phyloP scores from a whole-genome alignment of 2,113 vertebrate genomes.

The Charina bottae region DNA sequence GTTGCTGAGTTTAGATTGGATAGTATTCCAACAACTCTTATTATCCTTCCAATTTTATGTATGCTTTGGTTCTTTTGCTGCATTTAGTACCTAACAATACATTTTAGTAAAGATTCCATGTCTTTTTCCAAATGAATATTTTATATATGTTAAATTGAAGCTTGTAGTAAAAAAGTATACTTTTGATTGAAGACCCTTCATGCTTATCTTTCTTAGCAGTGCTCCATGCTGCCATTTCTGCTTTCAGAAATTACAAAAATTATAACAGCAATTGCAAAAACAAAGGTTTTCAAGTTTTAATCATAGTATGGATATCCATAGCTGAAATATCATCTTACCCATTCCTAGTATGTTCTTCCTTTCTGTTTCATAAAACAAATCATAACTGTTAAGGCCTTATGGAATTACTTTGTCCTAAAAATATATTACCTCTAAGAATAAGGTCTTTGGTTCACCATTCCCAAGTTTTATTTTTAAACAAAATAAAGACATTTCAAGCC shows the following conservation, averaged over 20 bases:
- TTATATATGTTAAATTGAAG: background rate
- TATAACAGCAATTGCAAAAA: background rate
- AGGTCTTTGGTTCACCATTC: background rate
- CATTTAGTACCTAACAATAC: background rate
- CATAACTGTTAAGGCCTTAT: background rate
- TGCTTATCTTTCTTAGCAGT: background rate
- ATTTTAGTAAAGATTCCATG: background rate
- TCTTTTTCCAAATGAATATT: background rate
- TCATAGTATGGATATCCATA: background rate
- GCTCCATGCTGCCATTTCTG: background rate
- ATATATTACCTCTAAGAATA: background rate
- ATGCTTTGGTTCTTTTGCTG: background rate
- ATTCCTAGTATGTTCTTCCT: background rate
- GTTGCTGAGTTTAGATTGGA: background rate
- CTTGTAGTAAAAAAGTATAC: background rate
- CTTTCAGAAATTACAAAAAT: background rate
- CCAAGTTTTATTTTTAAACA: background rate
- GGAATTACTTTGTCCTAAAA: conserved; percentile 1
- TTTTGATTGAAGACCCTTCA: background rate
- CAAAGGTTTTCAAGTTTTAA: background rate
- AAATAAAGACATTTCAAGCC: background rate
- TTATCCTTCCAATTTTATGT: background rate
- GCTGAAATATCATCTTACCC: background rate
- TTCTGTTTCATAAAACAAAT: background rate
- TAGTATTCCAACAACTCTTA: background rate